Conservation (phyloP, 2,113 vertebrate genomes). For the Pao palembangensis region DNA sequence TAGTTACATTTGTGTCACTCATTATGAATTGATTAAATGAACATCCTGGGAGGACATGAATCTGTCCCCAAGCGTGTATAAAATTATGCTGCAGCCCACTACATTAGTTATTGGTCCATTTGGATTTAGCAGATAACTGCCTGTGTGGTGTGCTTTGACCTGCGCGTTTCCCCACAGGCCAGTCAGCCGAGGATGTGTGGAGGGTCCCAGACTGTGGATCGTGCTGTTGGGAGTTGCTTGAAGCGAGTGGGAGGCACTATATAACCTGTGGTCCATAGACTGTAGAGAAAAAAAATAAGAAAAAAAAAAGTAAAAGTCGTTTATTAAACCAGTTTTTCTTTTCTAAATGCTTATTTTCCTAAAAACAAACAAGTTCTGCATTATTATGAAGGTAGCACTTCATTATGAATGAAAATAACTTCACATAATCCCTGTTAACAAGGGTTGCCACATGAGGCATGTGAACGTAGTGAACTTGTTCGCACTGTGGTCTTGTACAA, state of each 20-base stretch:
- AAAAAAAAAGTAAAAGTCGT: background rate
- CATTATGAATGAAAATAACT: constrained; percentile 1
- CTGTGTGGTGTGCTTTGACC: constrained; percentile 73
- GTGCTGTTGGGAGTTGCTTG: constrained; percentile 80
- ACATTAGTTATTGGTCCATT: constrained; percentile 15
- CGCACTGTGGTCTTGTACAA: constrained; percentile 26
- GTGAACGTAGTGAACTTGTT: constrained; percentile 35
- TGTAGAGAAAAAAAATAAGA: constrained; percentile 25
- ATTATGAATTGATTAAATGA: too few species aligned
- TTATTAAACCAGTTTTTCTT: too few species aligned
- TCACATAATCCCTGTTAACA: constrained; percentile 21
- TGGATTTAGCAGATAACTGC: constrained; percentile 31
- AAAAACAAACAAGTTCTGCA: too few species aligned
- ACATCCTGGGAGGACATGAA: too few species aligned
- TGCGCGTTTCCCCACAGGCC: constrained; percentile 85
- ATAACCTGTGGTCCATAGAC: constrained; percentile 69
- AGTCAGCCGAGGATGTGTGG: constrained; percentile 80
- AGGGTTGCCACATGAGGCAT: constrained; percentile 11
- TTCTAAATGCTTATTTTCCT: too few species aligned
- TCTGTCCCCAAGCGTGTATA: constrained; percentile 6
- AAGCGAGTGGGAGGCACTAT: constrained; percentile 74
- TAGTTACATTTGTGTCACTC: too few species aligned
- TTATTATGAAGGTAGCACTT: too few species aligned
- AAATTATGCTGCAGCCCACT: constrained; percentile 18
- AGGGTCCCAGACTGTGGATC: constrained; percentile 77